phyloP scores from a whole-genome alignment of 1,140 invertebrate genomes.

The Brachionus plicatilis region DNA sequence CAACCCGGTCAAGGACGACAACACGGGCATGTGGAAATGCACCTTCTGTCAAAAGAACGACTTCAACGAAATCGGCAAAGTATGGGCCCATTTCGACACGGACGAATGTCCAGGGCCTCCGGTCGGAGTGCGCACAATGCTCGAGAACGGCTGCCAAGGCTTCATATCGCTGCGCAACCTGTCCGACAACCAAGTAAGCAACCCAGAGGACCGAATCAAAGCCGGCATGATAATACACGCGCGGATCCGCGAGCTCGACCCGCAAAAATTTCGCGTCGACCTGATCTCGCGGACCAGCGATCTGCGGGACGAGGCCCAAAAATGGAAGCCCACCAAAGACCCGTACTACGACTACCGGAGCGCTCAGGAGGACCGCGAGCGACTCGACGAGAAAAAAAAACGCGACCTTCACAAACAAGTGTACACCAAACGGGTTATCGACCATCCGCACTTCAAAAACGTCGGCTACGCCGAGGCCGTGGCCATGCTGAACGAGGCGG shows the following conservation, averaged over 20 bases:
- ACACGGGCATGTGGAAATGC: conserved; percentile 90
- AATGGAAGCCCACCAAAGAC: conserved; percentile 82
- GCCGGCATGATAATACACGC: conserved; percentile 80
- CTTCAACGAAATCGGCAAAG: conserved; percentile 49
- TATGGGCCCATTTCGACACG: conserved; percentile 97
- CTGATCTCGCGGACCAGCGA: conserved; percentile 89
- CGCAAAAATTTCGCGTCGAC: conserved; percentile 85
- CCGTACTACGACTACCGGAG: conserved; percentile 81
- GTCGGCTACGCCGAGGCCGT: conserved; percentile 87
- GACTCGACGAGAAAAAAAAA: conserved; percentile 75
- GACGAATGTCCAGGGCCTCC: conserved; percentile 89
- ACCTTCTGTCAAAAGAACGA: conserved; percentile 72
- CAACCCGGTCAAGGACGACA: conserved; percentile 85
- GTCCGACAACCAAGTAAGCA: conserved; percentile 83
- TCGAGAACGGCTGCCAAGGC: conserved; percentile 89
- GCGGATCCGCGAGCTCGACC: conserved; percentile 89
- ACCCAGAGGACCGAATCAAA: conserved; percentile 83
- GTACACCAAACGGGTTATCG: conserved; percentile 69
- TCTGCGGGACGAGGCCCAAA: conserved; percentile 78
- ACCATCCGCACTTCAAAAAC: conserved; percentile 95
- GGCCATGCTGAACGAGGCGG: conserved; percentile 69
- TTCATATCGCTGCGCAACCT: conserved; percentile 92
- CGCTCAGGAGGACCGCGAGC: conserved; percentile 72
- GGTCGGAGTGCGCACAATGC: conserved; percentile 75
- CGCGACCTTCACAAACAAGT: conserved; percentile 60